A percentile compares a stretch with the other conserved stretches of the same genome.
Conservation (phyloP, 2,888 invertebrate genomes). For the Tholera decimalis region DNA sequence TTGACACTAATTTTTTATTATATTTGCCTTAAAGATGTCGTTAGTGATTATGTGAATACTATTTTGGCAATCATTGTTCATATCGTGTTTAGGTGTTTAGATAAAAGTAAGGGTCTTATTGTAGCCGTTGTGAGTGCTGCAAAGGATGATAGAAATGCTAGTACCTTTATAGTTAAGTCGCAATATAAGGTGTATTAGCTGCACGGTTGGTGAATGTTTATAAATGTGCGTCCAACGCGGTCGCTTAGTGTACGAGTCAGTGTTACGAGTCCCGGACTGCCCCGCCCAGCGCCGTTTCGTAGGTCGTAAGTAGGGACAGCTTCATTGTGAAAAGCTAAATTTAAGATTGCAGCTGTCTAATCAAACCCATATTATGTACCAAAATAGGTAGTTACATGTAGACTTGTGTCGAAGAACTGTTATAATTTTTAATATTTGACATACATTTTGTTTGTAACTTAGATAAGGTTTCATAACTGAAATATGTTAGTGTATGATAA, state of each 20-base stretch:
- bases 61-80: slow-evolving; percentile 58
- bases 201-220: slow-evolving; percentile 23
- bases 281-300: slow-evolving; percentile 21
- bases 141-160: slow-evolving; percentile 56
- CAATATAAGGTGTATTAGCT: slow-evolving; percentile 26
- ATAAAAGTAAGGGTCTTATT: slow-evolving; percentile 38
- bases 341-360: slow-evolving; percentile 37
- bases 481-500: slow-evolving; percentile 44
- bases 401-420: slow-evolving; percentile 43
- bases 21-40: slow-evolving; percentile 60
- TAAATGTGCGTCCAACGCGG: slow-evolving; percentile 24
- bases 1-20: slow-evolving; percentile 56
- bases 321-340: slow-evolving; percentile 40
- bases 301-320: slow-evolving; percentile 39
- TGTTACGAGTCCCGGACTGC: slow-evolving; percentile 17
- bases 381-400: slow-evolving; percentile 37
- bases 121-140: slow-evolving; percentile 41
- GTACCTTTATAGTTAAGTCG: slow-evolving; percentile 38
- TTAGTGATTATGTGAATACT: slow-evolving; percentile 51
- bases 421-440: slow-evolving; percentile 49
- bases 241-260: not conserved
- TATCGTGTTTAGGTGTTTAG: slow-evolving; percentile 56
- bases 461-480: slow-evolving; percentile 18
- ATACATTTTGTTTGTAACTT: slow-evolving; percentile 51
- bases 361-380: slow-evolving; percentile 36